Evolutionary conservation across 2,888 invertebrate species (phyloP).

Genomic region (Arge pagana): DNA sequence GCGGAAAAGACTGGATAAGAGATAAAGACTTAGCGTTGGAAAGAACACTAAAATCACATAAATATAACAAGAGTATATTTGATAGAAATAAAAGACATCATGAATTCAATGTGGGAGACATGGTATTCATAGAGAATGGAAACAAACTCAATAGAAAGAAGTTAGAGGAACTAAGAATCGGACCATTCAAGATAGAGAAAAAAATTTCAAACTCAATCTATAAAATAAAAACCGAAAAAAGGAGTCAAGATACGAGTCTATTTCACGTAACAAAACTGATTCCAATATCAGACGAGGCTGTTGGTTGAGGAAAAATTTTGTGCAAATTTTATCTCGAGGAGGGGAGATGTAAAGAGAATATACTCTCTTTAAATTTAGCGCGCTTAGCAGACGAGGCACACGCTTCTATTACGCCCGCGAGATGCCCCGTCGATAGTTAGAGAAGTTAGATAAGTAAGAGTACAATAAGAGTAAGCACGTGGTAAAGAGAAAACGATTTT

Average conservation of each 20-base stretch:
- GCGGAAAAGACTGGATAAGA: slow-evolving; percentile 10
- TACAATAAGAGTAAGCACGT: too few relatives aligned
- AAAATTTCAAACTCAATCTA: slow-evolving; percentile 16
- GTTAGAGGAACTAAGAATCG: slow-evolving; percentile 24
- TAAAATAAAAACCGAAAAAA: slow-evolving; percentile 7
- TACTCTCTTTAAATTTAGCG: too few relatives aligned
- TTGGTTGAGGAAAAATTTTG: slow-evolving; percentile 2
- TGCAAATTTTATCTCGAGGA: slow-evolving; percentile 11
- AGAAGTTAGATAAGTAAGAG: too few relatives aligned
- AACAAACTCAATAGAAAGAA: slow-evolving; percentile 21
- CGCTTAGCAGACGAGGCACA: too few relatives aligned
- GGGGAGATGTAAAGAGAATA: slow-evolving; percentile 16
- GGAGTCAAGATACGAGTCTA: slow-evolving; percentile 14
- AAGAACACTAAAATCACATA: slow-evolving; percentile 15
- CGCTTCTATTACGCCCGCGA: too few relatives aligned
- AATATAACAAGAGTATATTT: slow-evolving; percentile 13
- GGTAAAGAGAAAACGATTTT: too few relatives aligned
- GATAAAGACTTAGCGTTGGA: slow-evolving; percentile 13
- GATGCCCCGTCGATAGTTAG: too few relatives aligned
- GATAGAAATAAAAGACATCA: slow-evolving; percentile 18
- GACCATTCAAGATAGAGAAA: slow-evolving; percentile 19
- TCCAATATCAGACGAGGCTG: slow-evolving; percentile 34
- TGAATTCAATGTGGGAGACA: slow-evolving; percentile 21
- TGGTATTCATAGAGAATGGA: slow-evolving; percentile 17
- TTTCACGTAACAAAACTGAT: slow-evolving; percentile 27